These are phyloP conservation scores for Aradophagus sp. DNA, from an alignment of 1,140 invertebrate genomes.

Conservation along the genomic window DNA sequence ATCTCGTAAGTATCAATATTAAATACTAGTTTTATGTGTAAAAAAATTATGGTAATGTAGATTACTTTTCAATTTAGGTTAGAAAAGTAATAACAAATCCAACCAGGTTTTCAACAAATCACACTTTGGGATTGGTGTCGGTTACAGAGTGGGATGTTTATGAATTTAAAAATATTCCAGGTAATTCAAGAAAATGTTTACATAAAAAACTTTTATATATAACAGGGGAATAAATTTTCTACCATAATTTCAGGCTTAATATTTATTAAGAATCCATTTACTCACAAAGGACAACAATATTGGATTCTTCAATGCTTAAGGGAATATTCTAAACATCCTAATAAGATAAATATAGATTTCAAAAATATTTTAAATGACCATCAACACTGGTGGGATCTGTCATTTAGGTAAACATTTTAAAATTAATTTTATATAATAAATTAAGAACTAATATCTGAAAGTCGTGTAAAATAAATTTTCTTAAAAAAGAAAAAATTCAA, in stretches of 20 bases:
- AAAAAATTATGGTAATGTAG: not conserved
- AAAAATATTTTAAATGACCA: slow-evolving; percentile 71
- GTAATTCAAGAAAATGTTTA: slow-evolving; percentile 45
- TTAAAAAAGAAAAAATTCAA: too few species aligned
- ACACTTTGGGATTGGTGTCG: slow-evolving; percentile 73
- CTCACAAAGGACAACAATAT: slow-evolving; percentile 82
- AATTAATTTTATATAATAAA: too few species aligned
- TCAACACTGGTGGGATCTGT: slow-evolving; percentile 74
- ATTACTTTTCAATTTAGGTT: slow-evolving; percentile 23
- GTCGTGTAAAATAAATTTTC: too few species aligned
- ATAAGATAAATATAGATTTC: slow-evolving; percentile 85
- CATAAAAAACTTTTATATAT: not conserved
- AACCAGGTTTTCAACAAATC: slow-evolving; percentile 2
- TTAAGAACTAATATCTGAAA: too few species aligned
- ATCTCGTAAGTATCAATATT: slow-evolving; percentile 21
- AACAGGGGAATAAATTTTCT: slow-evolving; percentile 1
- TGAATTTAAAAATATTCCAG: slow-evolving; percentile 77
- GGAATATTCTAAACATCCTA: slow-evolving; percentile 85
- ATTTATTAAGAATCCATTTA: slow-evolving; percentile 90
- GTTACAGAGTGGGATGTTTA: slow-evolving; percentile 77
- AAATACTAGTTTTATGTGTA: not conserved
- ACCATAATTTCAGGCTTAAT: slow-evolving; percentile 78
- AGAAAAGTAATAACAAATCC: slow-evolving; percentile 36
- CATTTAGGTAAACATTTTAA: slow-evolving; percentile 61
- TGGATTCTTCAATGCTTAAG: slow-evolving; percentile 88